Evolutionary conservation across 2,797 vertebrate genomes (phyloP).

Genomic region (Lepidocolaptes lacrymiger): DNA sequence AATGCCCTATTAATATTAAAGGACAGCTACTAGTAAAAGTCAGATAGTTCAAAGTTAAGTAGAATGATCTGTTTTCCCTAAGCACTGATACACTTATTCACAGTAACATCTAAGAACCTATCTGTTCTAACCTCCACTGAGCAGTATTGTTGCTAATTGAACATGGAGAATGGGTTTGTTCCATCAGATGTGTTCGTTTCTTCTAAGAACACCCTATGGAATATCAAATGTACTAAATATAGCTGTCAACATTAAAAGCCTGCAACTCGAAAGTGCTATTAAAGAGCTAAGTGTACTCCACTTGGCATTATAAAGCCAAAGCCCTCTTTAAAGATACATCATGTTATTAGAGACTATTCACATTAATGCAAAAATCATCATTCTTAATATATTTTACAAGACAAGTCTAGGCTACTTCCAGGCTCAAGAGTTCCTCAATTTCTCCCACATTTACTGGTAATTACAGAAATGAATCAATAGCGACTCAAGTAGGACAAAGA

Average conservation of each 20-base stretch:
- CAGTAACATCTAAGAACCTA: conserved; percentile 4
- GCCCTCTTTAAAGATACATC: conserved; percentile 61
- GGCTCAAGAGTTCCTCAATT: conserved; percentile 30
- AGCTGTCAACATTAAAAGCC: conserved; percentile 72
- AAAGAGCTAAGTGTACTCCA: conserved; percentile 65
- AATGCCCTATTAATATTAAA: conserved; percentile 49
- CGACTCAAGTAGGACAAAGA: conserved; percentile 11
- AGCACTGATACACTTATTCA: not conserved
- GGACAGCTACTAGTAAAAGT: conserved; percentile 33
- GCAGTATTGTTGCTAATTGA: conserved; percentile 54
- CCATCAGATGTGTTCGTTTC: conserved; percentile 48
- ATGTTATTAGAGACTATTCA: conserved; percentile 56
- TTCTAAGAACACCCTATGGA: conserved; percentile 62
- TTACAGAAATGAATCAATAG: conserved; percentile 56
- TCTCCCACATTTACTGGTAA: conserved; percentile 39
- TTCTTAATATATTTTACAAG: conserved; percentile 67
- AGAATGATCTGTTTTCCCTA: conserved; percentile 44
- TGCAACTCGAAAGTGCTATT: conserved; percentile 59
- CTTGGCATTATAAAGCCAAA: conserved; percentile 64
- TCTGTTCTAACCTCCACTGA: conserved; percentile 40
- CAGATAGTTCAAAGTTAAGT: conserved; percentile 51
- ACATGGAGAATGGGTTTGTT: conserved; percentile 63
- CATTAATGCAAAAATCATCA: conserved; percentile 58
- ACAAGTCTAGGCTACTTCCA: conserved; percentile 20
- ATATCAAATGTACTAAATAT: conserved; percentile 67